phyloP scores from a whole-genome alignment of 2,797 vertebrate species.

The Poecile montanus region DNA sequence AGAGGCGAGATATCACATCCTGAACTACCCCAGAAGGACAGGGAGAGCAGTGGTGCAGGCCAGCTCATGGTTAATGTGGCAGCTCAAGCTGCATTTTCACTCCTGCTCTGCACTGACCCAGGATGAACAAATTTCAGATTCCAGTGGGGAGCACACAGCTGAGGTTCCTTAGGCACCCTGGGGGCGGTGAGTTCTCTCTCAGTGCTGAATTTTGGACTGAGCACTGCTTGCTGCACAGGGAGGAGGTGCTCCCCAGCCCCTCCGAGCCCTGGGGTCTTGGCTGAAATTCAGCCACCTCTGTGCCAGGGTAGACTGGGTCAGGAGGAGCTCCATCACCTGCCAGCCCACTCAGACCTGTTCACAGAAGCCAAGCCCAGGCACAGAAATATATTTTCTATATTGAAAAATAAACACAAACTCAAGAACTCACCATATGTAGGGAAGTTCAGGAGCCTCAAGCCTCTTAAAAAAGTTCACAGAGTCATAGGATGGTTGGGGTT shows the following conservation, averaged over 20 bases:
- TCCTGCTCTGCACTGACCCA: background rate
- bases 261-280: fast-evolving
- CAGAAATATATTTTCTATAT: background rate
- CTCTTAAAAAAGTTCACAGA: background rate
- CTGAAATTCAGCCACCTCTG: background rate
- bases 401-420: background rate
- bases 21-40: background rate
- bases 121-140: background rate
- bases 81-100: background rate
- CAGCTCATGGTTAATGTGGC: background rate
- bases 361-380: background rate
- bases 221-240: background rate
- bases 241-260: background rate
- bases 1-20: background rate
- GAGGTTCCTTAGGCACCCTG: background rate
- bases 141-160: background rate
- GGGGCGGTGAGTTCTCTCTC: background rate
- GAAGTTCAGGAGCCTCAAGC: background rate
- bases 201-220: background rate
- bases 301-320: background rate
- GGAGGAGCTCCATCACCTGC: background rate
- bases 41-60: too few species aligned
- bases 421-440: background rate
- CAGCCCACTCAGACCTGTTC: background rate
- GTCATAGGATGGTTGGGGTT: background rate